phyloP scores from a whole-genome alignment of 2,797 vertebrate species.

The Ispidina picta region DNA sequence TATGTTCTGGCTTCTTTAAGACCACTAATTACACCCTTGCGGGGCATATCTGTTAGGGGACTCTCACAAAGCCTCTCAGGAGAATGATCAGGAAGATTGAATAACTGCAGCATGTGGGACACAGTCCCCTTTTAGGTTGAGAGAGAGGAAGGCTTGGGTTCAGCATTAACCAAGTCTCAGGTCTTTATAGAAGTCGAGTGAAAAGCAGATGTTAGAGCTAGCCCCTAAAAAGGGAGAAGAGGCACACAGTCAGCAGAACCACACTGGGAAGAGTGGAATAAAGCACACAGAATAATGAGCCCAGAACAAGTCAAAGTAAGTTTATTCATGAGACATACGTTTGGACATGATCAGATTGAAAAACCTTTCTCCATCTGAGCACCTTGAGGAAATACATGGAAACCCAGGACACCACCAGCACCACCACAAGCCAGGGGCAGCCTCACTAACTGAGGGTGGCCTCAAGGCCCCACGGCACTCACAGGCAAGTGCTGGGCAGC shows the following conservation, averaged over 20 bases:
- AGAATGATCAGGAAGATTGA: neutral
- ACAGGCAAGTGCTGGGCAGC: neutral
- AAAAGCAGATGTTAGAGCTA: neutral
- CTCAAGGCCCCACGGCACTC: neutral
- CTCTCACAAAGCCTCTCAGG: neutral
- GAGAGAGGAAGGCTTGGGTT: neutral
- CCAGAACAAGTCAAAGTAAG: neutral
- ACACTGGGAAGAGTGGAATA: rapidly evolving
- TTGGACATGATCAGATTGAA: neutral
- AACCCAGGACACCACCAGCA: neutral
- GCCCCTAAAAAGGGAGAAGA: neutral
- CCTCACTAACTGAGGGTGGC: neutral
- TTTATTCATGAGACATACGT: constrained; percentile 51
- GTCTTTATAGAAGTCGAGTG: neutral
- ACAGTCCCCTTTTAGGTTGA: rapidly evolving
- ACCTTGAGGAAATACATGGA: neutral
- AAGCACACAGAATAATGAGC: neutral
- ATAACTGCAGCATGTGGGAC: neutral
- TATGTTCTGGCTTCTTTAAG: neutral
- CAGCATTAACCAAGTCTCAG: neutral
- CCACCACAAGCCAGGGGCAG: neutral
- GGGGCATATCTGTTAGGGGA: neutral
- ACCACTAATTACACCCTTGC: neutral
- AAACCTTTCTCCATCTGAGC: neutral
- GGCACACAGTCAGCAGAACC: neutral